Percentiles rank a stretch among this genome's conserved stretches.
phyloP scores from a whole-genome alignment of 2,113 vertebrate species.

The Eurypyga helias region DNA sequence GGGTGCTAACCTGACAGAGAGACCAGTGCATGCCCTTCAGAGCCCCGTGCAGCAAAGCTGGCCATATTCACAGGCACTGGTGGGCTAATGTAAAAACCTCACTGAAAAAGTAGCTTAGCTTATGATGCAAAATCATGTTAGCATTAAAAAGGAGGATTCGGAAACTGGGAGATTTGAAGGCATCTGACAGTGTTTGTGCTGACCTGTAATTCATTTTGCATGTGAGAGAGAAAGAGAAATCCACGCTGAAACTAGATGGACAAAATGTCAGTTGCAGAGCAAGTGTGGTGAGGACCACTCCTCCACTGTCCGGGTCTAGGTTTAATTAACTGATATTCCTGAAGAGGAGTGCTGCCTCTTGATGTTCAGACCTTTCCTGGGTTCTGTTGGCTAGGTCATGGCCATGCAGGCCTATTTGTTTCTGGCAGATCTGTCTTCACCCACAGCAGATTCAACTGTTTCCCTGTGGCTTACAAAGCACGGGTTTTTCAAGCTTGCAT shows the following conservation, averaged over 20 bases:
- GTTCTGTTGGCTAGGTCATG: neutral
- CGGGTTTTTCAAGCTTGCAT: neutral
- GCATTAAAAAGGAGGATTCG: neutral
- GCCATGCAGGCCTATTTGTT: neutral
- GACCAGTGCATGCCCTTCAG: neutral
- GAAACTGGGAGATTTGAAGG: neutral
- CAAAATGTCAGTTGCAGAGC: neutral
- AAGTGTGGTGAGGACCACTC: neutral
- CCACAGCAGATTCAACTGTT: neutral
- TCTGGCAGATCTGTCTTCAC: neutral
- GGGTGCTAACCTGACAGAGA: neutral
- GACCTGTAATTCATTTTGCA: neutral
- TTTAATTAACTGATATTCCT: neutral
- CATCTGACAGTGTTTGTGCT: neutral
- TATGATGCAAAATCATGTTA: neutral
- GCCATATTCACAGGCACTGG: fast-evolving
- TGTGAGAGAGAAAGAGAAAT: neutral
- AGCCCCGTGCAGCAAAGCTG: neutral
- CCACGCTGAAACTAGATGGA: neutral
- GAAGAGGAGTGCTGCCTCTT: neutral
- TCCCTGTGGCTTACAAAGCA: neutral
- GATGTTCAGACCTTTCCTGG: neutral
- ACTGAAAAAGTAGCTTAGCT: neutral
- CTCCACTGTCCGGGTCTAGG: neutral
- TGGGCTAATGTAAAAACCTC: neutral